Percentiles rank a stretch among this genome's conserved stretches.
These are phyloP conservation scores for Oreochromis niloticus DNA, from an alignment of 2,113 vertebrate genomes.

Conservation along the genomic window DNA sequence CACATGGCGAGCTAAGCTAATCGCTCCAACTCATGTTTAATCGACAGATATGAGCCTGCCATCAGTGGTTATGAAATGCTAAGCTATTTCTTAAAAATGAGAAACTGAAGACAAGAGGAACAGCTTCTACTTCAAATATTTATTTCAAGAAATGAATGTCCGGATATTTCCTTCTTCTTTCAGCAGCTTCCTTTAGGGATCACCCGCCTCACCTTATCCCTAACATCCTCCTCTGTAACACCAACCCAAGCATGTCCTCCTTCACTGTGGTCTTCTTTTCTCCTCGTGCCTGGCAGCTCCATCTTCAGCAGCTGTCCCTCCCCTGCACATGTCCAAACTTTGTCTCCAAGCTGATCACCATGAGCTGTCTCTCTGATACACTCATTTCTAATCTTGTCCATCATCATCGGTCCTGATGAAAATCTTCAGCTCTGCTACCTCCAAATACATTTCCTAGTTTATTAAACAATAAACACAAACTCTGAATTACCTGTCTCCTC, in stretches of 20 bases:
- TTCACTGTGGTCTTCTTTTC: neutral
- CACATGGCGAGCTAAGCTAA: neutral
- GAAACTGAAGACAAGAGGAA: neutral
- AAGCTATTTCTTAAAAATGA: neutral
- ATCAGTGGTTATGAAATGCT: neutral
- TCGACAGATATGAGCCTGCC: neutral
- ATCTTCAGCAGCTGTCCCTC: neutral
- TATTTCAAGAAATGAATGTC: neutral
- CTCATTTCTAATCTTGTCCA: neutral
- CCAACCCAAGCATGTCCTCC: neutral
- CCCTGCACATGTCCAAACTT: neutral
- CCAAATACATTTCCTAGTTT: neutral
- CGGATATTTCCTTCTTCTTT: neutral
- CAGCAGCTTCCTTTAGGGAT: neutral
- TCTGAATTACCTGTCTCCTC: neutral
- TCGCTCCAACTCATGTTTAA: neutral
- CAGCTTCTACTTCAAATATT: neutral
- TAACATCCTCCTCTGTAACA: neutral
- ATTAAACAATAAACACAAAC: neutral
- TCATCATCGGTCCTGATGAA: neutral
- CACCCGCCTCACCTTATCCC: rapidly evolving
- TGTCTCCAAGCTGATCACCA: neutral
- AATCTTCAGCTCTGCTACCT: neutral
- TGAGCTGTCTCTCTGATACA: neutral
- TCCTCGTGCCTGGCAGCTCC: neutral